Base-by-base conservation (phyloP, 2,888 invertebrate genomes). In the Agonopterix arenella region DNA sequence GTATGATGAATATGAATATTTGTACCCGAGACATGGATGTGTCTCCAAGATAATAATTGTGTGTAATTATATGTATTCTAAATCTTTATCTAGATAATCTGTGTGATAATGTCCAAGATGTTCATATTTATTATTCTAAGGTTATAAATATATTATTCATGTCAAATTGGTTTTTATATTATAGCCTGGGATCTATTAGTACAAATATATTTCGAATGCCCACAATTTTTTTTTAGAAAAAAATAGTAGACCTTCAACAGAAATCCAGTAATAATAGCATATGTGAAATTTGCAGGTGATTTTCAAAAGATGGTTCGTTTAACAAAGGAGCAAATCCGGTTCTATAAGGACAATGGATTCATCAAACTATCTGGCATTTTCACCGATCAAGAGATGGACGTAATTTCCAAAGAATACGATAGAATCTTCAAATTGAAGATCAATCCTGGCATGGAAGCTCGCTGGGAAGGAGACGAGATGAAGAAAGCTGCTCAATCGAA, bases 301-400 rank as follows among this genome's bases (percentile, higher is more conserved):
- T 38, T 40, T 40, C 40, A 38, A 46, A 55, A 51, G 18, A 67
- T 67, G 67, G 61, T 64, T 40, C 56, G 56, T 47, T 57, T 90
- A 38, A 80, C 81, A 2, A 49, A 64, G 1, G 74, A 83, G 28
- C 77, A 90, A 58, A 75, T 75, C 18, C 52, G 76, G 51, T 86
- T 76, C 57, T 90, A 78, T 61, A 57, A 71, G 5, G 77, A 86
- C 18, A 85, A 90, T 66, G 90, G 90, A 13, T 90, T 68, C 58
- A 64, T 90, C 11, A 78, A 88, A 53, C 53, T 90, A 8, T 68
- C 70, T 1, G 70, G 77, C 41, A 62, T 90, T 16, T 83, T 81
- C 50, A 67, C 77, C 0, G 54, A 68, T 0, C 60, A 73, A 37
- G 88, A 90, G 59, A 63, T 90, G 28, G 66, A 82, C 2, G 76